phyloP scores from a whole-genome alignment of 30 jellyfish, hydroid and myxozoan genomes.

The Hydractinia echinata region DNA sequence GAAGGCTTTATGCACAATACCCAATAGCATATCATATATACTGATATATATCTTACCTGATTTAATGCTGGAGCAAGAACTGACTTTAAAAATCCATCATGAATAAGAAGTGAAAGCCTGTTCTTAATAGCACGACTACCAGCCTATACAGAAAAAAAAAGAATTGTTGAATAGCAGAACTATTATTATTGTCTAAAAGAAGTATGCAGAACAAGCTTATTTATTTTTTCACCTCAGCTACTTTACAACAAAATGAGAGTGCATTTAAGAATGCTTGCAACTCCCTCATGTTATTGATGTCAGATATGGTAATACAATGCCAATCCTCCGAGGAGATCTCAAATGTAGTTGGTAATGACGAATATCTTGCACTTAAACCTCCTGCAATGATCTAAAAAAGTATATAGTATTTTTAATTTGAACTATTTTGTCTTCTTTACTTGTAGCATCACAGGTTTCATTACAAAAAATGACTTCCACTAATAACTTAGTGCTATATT shows the following conservation, averaged over 20 bases:
- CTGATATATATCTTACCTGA: constrained; percentile 47
- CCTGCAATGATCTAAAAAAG: constrained; percentile 82
- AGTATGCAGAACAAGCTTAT: neutral
- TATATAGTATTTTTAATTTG: neutral
- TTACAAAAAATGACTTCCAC: too few species aligned
- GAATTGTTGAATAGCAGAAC: neutral
- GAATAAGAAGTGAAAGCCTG: constrained; percentile 49
- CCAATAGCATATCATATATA: neutral
- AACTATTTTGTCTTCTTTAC: too few species aligned
- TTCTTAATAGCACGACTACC: constrained; percentile 40
- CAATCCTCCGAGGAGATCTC: constrained; percentile 68
- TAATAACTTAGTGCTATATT: too few species aligned
- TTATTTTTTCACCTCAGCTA: constrained; percentile 39
- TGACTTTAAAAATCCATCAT: constrained; percentile 79
- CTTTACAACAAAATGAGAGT: constrained; percentile 69
- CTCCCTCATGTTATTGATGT: constrained; percentile 45
- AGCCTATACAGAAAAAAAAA: constrained; percentile 24
- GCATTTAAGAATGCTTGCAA: constrained; percentile 55
- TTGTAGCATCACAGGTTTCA: too few species aligned
- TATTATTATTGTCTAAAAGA: neutral
- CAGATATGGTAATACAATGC: constrained; percentile 55
- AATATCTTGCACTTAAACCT: constrained; percentile 77
- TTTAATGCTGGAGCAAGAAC: constrained; percentile 91
- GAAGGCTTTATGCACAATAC: neutral
- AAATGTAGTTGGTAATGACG: constrained; percentile 79